phyloP scores from a whole-genome alignment of 2,113 vertebrate species.

The Nannospalax galili region DNA sequence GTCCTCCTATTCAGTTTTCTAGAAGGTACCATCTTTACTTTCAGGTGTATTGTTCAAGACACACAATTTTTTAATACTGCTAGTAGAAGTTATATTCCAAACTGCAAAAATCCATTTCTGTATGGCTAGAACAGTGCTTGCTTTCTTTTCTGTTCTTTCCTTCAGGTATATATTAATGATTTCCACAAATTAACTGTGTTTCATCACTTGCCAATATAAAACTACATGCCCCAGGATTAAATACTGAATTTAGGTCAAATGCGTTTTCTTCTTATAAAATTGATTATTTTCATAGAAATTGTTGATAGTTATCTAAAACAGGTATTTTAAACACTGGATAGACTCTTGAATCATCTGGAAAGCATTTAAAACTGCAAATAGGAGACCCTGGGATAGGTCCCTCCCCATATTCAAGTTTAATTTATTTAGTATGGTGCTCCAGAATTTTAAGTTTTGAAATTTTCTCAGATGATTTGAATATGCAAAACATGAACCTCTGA shows the following conservation, averaged over 20 bases:
- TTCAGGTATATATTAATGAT: constrained; percentile 25
- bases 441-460: constrained; percentile 26
- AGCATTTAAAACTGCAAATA: neutral
- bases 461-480: neutral
- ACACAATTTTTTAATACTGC: neutral
- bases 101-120: constrained; percentile 15
- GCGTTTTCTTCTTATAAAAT: constrained; percentile 9
- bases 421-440: neutral
- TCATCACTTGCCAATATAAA: constrained; percentile 39
- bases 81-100: constrained; percentile 17
- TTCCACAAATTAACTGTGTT: constrained; percentile 32
- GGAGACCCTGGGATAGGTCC: neutral
- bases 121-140: constrained; percentile 23
- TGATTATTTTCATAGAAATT: constrained; percentile 41
- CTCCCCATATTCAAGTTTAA: neutral
- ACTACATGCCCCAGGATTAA: constrained; percentile 5
- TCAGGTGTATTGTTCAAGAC: neutral
- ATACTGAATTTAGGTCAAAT: constrained; percentile 38
- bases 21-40: constrained; percentile 10
- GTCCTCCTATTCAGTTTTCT: neutral
- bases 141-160: constrained; percentile 56
- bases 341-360: neutral
- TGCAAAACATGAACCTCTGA: neutral
- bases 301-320: constrained; percentile 16
- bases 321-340: neutral